phyloP scores from a whole-genome alignment of 2,113 vertebrate species.

The Poecilia latipinna region DNA sequence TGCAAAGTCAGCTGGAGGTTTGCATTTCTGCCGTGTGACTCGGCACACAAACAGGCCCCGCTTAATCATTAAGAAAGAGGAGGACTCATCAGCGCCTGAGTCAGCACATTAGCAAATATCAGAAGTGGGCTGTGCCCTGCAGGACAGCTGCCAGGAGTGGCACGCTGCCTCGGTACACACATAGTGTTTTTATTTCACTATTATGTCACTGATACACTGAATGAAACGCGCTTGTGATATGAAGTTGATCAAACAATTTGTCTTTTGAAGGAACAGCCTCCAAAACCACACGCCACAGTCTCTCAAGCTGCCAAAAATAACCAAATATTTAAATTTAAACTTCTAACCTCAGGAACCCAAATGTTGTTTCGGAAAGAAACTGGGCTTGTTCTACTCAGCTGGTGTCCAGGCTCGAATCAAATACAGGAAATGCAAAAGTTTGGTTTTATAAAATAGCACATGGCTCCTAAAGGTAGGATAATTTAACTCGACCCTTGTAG shows the following conservation, averaged over 20 bases:
- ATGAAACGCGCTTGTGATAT: not conserved
- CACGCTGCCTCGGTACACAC: constrained; percentile 50
- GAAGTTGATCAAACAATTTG: not conserved
- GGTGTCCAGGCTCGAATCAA: constrained; percentile 25
- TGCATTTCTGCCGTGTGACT: constrained; percentile 41
- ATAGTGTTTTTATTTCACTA: constrained; percentile 26
- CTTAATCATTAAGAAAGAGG: constrained; percentile 10
- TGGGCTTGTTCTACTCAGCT: constrained; percentile 7
- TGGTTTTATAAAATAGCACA: constrained; percentile 15
- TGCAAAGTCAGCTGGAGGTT: constrained; percentile 54
- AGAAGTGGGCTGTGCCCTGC: constrained; percentile 30
- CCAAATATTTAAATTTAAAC: constrained; percentile 13
- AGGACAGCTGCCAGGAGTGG: constrained; percentile 54
- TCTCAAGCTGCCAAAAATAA: not conserved
- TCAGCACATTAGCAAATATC: constrained; percentile 37
- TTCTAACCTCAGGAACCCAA: constrained; percentile 34
- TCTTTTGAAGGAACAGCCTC: not conserved
- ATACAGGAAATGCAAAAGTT: constrained; percentile 44
- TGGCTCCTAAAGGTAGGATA: not conserved
- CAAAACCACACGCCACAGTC: not conserved
- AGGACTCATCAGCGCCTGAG: constrained; percentile 37
- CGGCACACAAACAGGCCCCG: constrained; percentile 4
- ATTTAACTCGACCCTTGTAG: not conserved
- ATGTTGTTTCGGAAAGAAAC: not conserved
- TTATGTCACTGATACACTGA: constrained; percentile 28